Base-by-base conservation (phyloP, 2,888 invertebrate species). In the Dione vanillae region DNA sequence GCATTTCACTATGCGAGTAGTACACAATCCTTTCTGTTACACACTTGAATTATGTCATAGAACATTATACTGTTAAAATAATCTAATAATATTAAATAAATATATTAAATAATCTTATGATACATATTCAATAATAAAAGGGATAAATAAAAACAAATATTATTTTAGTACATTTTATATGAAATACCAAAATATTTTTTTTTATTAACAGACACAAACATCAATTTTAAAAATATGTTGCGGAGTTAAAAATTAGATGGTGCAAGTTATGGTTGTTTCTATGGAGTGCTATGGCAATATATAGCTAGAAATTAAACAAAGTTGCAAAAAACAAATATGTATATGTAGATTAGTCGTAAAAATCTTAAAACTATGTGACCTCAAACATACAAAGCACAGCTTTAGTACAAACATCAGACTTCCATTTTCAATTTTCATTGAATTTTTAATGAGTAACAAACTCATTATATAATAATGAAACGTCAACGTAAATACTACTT, bases 371-470 rank as follows among this genome's bases (percentile, higher is more conserved):
- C 84, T 85, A 85, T 79, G 82, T 82, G 85, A 85, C 82, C 81
- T 83, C 82, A 72, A 49, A 80, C 84, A 86, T 84, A 83, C 83
- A 80, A 77, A 84, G 80, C 84, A 81, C 80, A 80, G 81, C 81
- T 84, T 85, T 80, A 81, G 85, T 87, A 88, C 80, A 87, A 89
- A 87, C 87, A 86, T 90, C 90, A 90, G 89, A 90, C 91, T 88
- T 88, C 80, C 79, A 82, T 83, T 85, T 85, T 77, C 80, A 80
- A 80, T 80, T 72, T 68, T 59, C 67, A 19, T 69, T 69, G 52
- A 71, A 72, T 69, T 64, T 75, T 76, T 75, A 79, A 81, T 10
- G 74, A 75, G 75, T 79, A 61, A 19, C 75, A 69, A 75, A 74
- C 77, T 76, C 76, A 51, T 73, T 75, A 76, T 77, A 79, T 80